Evolutionary conservation across 2,113 vertebrate genomes (phyloP).

Genomic region (Parus major): DNA sequence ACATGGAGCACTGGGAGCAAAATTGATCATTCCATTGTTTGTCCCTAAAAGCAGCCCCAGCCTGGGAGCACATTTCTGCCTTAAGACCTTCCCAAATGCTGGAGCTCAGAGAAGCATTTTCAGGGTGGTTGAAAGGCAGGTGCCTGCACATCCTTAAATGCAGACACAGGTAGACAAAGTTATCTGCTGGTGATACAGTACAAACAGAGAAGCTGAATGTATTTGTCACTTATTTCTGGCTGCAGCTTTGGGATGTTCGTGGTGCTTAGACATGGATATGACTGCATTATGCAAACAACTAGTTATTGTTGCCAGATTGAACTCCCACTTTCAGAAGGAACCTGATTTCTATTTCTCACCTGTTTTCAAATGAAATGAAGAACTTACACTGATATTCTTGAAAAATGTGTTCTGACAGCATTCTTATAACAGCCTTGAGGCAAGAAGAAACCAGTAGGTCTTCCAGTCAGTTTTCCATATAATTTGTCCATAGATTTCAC

Average conservation of each 20-base stretch:
- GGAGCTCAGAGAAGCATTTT: background rate
- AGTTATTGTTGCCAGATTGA: background rate
- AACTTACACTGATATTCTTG: background rate
- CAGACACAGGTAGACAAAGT: background rate
- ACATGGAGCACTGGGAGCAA: background rate
- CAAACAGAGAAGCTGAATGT: background rate
- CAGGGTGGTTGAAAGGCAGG: background rate
- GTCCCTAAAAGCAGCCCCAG: background rate
- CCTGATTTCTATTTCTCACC: background rate
- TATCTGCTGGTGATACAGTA: rapidly evolving
- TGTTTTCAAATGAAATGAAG: background rate
- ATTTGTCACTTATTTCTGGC: background rate
- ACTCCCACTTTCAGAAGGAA: background rate
- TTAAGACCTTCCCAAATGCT: background rate
- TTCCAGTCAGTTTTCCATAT: background rate
- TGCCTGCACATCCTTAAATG: background rate
- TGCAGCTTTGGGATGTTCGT: background rate
- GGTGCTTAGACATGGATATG: background rate
- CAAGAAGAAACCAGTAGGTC: background rate
- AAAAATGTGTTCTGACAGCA: background rate
- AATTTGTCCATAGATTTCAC: background rate
- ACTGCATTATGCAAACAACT: background rate
- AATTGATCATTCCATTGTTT: background rate
- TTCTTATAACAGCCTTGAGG: background rate
- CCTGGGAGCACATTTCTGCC: background rate